Conservation (phyloP, 1,140 invertebrate genomes). For the Leptoteleia sp. region DNA sequence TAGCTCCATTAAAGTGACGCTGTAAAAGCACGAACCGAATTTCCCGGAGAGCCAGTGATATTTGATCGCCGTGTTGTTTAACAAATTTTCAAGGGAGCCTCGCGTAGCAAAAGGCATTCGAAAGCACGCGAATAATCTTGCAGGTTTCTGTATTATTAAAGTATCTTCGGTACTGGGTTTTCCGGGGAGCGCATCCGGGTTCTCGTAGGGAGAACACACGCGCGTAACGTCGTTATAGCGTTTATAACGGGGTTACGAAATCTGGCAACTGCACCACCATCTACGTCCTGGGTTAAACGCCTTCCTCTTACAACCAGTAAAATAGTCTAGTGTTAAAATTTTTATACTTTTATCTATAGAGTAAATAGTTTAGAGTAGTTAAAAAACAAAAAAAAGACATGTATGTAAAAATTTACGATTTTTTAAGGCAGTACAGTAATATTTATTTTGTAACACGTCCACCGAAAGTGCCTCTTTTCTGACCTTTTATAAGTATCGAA, state of each 20-base stretch:
- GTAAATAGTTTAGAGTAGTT: too few relatives aligned
- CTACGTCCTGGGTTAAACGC: conserved; percentile 50
- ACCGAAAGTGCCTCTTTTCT: too few relatives aligned
- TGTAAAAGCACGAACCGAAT: too few relatives aligned
- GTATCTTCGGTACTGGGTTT: conserved; percentile 52
- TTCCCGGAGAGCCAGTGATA: too few relatives aligned
- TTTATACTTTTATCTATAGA: too few relatives aligned
- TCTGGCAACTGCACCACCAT: conserved; percentile 59
- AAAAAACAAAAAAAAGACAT: too few relatives aligned
- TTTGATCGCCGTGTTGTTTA: conserved; percentile 18
- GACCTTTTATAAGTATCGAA: too few relatives aligned
- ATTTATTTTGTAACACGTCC: too few relatives aligned
- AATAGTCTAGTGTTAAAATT: too few relatives aligned
- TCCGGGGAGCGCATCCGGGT: conserved; percentile 43
- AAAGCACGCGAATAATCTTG: conserved; percentile 51
- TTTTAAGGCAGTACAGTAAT: too few relatives aligned
- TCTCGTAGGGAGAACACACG: conserved; percentile 55
- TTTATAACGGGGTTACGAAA: conserved; percentile 64
- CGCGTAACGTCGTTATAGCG: conserved; percentile 62
- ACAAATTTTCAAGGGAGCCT: conserved; percentile 30
- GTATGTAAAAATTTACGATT: too few relatives aligned
- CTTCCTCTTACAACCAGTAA: conserved; percentile 42
- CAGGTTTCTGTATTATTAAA: conserved; percentile 56
- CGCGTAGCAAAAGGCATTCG: conserved; percentile 37
- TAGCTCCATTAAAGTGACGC: background rate